These are phyloP conservation scores for Psittacula cyanocephala DNA, from an alignment of 2,113 vertebrate species.

Conservation along the genomic window DNA sequence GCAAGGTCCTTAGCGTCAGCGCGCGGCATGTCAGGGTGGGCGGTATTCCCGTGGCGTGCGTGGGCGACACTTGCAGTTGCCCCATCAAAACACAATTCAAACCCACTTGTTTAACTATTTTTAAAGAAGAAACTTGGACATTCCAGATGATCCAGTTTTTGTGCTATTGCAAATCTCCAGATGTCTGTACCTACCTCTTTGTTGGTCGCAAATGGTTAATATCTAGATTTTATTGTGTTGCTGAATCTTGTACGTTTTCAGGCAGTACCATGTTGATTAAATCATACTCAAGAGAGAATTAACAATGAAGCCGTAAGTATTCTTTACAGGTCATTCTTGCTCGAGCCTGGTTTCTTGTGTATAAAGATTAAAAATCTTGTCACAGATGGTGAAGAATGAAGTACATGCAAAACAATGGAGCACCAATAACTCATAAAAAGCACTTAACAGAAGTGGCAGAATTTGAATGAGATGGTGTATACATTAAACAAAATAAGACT, in stretches of 20 bases:
- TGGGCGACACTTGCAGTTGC: background rate
- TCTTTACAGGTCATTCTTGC: conserved; percentile 69
- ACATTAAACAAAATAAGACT: background rate
- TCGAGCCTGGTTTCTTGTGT: conserved; percentile 48
- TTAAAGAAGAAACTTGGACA: background rate
- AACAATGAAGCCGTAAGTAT: conserved; percentile 64
- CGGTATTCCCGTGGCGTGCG: too few species aligned
- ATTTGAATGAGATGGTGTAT: background rate
- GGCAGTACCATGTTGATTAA: conserved; percentile 52
- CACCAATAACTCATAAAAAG: conserved; percentile 54
- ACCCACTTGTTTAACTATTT: background rate
- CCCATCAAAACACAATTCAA: background rate
- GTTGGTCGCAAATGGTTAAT: conserved; percentile 20
- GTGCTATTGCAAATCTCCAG: background rate
- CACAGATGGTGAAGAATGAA: conserved; percentile 65
- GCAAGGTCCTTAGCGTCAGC: too few species aligned
- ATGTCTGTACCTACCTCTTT: background rate
- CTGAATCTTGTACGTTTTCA: conserved; percentile 47
- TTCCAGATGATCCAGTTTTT: background rate
- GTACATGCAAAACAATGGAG: conserved; percentile 24
- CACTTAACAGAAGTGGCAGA: conserved; percentile 47
- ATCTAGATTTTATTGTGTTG: conserved; percentile 34
- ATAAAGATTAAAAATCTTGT: conserved; percentile 70
- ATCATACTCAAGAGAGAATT: conserved; percentile 58
- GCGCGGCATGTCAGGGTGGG: too few species aligned